A percentile compares a stretch with the other conserved stretches of the same genome.
phyloP scores from a whole-genome alignment of 2,113 vertebrate genomes.

The Piaya cayana region DNA sequence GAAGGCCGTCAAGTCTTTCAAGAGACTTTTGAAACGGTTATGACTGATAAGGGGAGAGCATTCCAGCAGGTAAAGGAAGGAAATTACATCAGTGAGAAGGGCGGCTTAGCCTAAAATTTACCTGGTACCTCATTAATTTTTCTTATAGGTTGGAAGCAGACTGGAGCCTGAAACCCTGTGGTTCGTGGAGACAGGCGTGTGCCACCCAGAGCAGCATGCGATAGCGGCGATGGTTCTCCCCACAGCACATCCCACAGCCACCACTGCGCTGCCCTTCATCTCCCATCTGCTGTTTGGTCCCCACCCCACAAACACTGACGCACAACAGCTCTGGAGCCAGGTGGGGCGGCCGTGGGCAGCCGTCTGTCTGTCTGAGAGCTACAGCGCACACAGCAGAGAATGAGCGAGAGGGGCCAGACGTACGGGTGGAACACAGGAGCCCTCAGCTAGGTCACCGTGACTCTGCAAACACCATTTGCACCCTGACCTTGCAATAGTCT shows the following conservation, averaged over 20 bases:
- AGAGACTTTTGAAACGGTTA: background rate
- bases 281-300: background rate
- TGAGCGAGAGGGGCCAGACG: background rate
- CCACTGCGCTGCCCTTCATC: background rate
- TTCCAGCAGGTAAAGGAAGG: background rate
- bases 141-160: background rate
- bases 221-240: background rate
- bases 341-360: background rate
- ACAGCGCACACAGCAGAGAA: background rate
- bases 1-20: background rate
- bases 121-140: background rate
- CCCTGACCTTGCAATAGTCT: background rate
- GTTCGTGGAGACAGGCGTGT: background rate
- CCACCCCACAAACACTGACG: background rate
- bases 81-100: background rate
- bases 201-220: fast-evolving
- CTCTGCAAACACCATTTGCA: background rate
- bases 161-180: background rate
- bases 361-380: background rate
- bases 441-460: background rate
- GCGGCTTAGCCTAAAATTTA: background rate
- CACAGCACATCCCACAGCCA: background rate
- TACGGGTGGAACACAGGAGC: background rate
- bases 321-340: background rate
- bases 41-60: background rate